These are phyloP conservation scores for Trachurus trachurus DNA, from an alignment of 2,797 vertebrate species.

Conservation along the genomic window DNA sequence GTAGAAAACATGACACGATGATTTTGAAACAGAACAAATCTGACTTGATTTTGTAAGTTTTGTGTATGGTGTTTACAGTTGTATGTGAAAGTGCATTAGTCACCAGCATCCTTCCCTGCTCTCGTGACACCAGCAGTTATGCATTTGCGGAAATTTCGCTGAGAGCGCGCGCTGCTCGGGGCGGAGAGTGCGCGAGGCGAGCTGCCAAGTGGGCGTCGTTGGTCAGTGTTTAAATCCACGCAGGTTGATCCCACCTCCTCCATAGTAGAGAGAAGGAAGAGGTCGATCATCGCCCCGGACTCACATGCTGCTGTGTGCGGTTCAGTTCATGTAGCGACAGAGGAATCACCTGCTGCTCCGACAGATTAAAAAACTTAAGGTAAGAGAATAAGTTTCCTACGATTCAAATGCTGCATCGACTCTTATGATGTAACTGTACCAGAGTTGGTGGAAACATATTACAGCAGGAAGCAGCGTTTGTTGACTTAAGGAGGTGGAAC, in stretches of 20 bases:
- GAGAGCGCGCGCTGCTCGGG: background rate
- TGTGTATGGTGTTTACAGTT: background rate
- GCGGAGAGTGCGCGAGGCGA: slow-evolving; percentile 22
- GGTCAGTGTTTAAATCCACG: slow-evolving; percentile 40
- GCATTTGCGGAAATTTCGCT: background rate
- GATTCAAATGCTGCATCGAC: background rate
- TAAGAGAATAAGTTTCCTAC: background rate
- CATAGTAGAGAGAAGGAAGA: background rate
- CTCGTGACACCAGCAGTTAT: background rate
- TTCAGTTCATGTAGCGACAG: background rate
- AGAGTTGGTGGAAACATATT: background rate
- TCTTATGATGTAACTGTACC: background rate
- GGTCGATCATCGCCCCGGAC: accelerated
- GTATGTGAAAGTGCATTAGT: background rate
- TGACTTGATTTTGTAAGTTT: too few species aligned
- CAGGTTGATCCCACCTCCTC: background rate
- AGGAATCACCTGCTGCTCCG: background rate
- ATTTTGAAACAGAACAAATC: background rate
- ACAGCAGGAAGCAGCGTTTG: background rate
- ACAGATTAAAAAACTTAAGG: slow-evolving; percentile 7
- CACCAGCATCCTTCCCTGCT: background rate
- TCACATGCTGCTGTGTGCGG: background rate
- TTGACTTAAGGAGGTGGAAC: background rate
- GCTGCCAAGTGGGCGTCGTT: slow-evolving; percentile 49
- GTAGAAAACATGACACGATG: background rate